Conservation (phyloP, 1,140 invertebrate genomes). For the Dinothrombium tinctorium region DNA sequence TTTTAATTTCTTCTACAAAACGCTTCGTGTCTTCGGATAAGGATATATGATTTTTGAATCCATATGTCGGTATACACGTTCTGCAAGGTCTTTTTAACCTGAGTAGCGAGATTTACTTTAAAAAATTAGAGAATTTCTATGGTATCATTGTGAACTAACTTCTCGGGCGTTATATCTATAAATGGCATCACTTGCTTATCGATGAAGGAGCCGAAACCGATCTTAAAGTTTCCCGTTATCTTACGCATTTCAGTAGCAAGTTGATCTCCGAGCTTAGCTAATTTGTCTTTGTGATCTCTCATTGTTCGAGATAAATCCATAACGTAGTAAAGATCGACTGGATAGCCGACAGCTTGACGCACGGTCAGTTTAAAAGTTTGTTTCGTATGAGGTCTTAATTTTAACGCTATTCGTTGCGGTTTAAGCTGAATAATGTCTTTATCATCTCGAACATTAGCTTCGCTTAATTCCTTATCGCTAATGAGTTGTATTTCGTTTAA, state of each 20-base stretch:
- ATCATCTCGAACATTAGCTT: slow-evolving; percentile 11
- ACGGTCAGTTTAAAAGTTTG: slow-evolving; percentile 23
- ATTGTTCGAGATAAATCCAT: slow-evolving; percentile 63
- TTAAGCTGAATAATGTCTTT: slow-evolving; percentile 15
- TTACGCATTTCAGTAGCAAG: slow-evolving; percentile 33
- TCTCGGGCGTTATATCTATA: slow-evolving; percentile 29
- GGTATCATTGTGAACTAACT: slow-evolving; percentile 19
- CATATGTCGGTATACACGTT: slow-evolving; percentile 24
- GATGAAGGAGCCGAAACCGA: slow-evolving; percentile 93
- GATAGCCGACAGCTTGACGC: slow-evolving; percentile 44
- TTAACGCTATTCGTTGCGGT: slow-evolving; percentile 14
- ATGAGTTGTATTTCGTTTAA: too few relatives aligned
- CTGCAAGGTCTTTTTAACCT: slow-evolving; percentile 20
- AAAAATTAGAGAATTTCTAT: not conserved
- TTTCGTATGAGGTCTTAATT: slow-evolving; percentile 14
- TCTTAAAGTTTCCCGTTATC: slow-evolving; percentile 72
- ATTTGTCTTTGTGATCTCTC: slow-evolving; percentile 31
- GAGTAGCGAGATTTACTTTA: too few relatives aligned
- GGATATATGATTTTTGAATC: slow-evolving; percentile 22
- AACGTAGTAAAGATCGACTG: slow-evolving; percentile 65
- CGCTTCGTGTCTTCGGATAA: slow-evolving; percentile 16
- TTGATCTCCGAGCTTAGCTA: slow-evolving; percentile 5
- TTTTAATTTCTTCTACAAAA: slow-evolving; percentile 19
- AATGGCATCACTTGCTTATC: slow-evolving; percentile 97
- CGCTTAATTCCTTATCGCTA: slow-evolving; percentile 11